Evolutionary conservation across 2,888 invertebrate species (phyloP).

Genomic region (Rhagonycha lutea): DNA sequence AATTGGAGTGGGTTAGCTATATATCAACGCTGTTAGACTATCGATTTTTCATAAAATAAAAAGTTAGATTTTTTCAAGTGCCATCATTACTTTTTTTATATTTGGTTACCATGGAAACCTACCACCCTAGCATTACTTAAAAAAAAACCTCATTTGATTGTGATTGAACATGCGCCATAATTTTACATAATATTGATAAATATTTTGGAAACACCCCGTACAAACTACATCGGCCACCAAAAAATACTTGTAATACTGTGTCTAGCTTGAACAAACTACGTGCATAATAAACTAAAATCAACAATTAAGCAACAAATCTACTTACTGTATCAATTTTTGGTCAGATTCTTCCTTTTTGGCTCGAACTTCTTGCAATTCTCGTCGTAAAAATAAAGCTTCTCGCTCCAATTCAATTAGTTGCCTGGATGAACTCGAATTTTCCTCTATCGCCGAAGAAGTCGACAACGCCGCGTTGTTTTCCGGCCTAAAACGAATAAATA

Average conservation of each 20-base stretch:
- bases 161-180: background rate
- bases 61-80: too few species aligned
- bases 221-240: background rate
- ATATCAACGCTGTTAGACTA: too few species aligned
- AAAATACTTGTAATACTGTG: background rate
- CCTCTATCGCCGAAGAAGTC: conserved; percentile 35
- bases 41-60: too few species aligned
- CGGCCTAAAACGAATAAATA: conserved; percentile 33
- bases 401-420: conserved; percentile 57
- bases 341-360: conserved; percentile 63
- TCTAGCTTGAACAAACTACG: background rate
- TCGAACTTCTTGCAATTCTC: conserved; percentile 62
- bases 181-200: background rate
- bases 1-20: too few species aligned
- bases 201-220: background rate
- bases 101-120: too few species aligned
- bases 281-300: background rate
- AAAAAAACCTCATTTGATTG: background rate
- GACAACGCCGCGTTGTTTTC: conserved; percentile 39
- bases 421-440: conserved; percentile 44
- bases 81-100: too few species aligned
- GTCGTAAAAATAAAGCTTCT: conserved; percentile 58
- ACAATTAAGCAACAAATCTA: conserved; percentile 23
- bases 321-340: conserved; percentile 63
- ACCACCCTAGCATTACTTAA: too few species aligned